phyloP scores from a whole-genome alignment of 2,797 vertebrate species.

The Scolopax bukidnonensis region DNA sequence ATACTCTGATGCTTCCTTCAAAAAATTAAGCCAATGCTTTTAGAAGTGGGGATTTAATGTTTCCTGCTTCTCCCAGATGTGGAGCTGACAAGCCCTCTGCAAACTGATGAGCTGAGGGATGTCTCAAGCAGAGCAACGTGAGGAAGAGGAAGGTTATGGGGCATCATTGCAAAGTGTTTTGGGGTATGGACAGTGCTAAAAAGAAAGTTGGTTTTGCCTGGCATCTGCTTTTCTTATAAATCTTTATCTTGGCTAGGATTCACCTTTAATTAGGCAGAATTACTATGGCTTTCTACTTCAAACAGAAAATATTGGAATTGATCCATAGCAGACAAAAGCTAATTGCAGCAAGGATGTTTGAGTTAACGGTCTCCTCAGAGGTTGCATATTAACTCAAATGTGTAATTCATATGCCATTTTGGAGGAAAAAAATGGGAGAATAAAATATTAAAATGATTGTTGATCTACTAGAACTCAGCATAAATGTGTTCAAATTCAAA shows the following conservation, averaged over 20 bases:
- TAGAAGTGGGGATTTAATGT: neutral
- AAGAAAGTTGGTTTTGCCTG: neutral
- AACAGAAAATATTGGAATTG: neutral
- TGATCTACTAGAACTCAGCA: neutral
- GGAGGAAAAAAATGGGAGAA: neutral
- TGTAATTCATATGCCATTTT: neutral
- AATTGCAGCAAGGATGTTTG: neutral
- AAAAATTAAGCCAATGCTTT: neutral
- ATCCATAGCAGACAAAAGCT: neutral
- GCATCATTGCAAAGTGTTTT: fast-evolving
- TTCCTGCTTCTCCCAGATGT: neutral
- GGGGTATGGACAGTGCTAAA: neutral
- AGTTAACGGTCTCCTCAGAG: neutral
- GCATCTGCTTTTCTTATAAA: neutral
- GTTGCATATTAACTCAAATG: neutral
- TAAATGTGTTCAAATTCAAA: neutral
- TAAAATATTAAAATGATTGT: neutral
- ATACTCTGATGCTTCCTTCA: neutral
- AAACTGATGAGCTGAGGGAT: neutral
- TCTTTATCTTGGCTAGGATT: neutral
- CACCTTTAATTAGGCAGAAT: neutral
- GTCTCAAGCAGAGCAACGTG: neutral
- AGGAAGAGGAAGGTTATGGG: neutral
- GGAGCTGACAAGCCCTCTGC: neutral
- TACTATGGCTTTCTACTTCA: neutral